Evolutionary conservation across 2,797 vertebrate genomes (phyloP).

Genomic region (Melanotaenia trifasciata): DNA sequence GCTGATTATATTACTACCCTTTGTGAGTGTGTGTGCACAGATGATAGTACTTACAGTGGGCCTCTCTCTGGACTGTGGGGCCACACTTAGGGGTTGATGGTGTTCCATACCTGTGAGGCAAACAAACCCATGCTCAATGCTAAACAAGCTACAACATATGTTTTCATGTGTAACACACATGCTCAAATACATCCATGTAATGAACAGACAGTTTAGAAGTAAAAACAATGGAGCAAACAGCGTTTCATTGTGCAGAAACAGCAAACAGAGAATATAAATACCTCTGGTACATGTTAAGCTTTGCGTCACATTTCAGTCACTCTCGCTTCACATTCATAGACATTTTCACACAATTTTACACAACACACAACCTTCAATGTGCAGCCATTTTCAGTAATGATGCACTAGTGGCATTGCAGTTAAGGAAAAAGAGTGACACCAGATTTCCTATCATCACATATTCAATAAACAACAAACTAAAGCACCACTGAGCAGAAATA

Average conservation of each 20-base stretch:
- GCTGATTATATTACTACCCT: no score
- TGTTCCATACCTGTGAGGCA: slow-evolving; percentile 82
- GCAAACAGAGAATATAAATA: slow-evolving; percentile 14
- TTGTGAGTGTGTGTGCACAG: neutral
- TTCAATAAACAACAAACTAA: neutral
- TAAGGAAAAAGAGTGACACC: slow-evolving; percentile 7
- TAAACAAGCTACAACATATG: slow-evolving; percentile 44
- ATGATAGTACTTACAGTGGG: slow-evolving; percentile 84
- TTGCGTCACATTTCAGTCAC: slow-evolving; percentile 10
- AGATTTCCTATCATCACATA: neutral
- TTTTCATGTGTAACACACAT: slow-evolving; percentile 30
- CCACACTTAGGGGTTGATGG: slow-evolving; percentile 87
- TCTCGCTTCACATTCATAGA: neutral
- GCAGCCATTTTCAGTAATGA: slow-evolving; percentile 22
- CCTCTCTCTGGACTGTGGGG: slow-evolving; percentile 91
- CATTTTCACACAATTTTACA: slow-evolving; percentile 4
- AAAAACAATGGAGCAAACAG: slow-evolving; percentile 1
- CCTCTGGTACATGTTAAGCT: neutral
- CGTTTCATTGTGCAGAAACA: neutral
- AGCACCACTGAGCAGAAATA: slow-evolving; percentile 36
- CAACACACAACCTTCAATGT: slow-evolving; percentile 16
- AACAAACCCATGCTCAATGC: slow-evolving; percentile 12
- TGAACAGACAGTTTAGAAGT: slow-evolving; percentile 4
- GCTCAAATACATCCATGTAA: slow-evolving; percentile 7
- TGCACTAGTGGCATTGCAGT: neutral